Evolutionary conservation across 2,888 invertebrate genomes (phyloP).

Genomic region (Sclerodermus sp.): DNA sequence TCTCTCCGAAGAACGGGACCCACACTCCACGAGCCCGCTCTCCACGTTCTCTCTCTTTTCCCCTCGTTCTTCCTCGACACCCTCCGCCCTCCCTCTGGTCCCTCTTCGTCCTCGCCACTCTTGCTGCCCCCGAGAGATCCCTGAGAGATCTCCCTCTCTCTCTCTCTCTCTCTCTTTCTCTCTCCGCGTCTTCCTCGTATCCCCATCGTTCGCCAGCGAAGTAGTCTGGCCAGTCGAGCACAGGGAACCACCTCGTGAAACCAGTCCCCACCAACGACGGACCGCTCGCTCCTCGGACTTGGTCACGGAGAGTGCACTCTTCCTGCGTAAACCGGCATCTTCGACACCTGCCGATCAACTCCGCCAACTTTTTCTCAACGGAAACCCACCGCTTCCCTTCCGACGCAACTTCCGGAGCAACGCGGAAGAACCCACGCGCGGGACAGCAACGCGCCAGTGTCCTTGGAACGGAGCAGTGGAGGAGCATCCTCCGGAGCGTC

Average conservation of each 20-base stretch:
- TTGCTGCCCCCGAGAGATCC: too few species aligned
- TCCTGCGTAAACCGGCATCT: slow-evolving; percentile 19
- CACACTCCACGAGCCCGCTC: slow-evolving; percentile 26
- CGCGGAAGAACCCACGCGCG: too few species aligned
- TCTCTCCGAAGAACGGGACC: slow-evolving; percentile 42
- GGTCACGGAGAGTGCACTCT: slow-evolving; percentile 2
- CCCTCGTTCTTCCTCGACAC: slow-evolving; percentile 1
- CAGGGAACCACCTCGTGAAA: slow-evolving; percentile 32
- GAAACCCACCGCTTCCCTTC: too few species aligned
- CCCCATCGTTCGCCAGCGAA: slow-evolving; percentile 16
- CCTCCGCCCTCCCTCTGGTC: slow-evolving; percentile 1
- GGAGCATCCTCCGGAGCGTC: too few species aligned
- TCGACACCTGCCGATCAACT: slow-evolving; percentile 25
- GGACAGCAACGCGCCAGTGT: too few species aligned
- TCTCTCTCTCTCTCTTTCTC: slow-evolving; percentile 4
- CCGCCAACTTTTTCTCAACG: too few species aligned
- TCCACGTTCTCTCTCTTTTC: slow-evolving; percentile 16
- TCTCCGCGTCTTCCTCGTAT: slow-evolving; percentile 7
- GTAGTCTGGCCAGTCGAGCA: slow-evolving; percentile 37
- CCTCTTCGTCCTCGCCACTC: too few species aligned
- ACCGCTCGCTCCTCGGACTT: slow-evolving; percentile 13
- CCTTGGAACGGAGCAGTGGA: too few species aligned
- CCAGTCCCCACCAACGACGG: slow-evolving; percentile 26
- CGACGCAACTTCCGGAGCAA: too few species aligned
- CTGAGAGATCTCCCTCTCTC: too few species aligned